A percentile compares a stretch with the other conserved stretches of the same genome.
Evolutionary conservation across 2,888 invertebrate genomes (phyloP).

Genomic region (Allygus modestus): DNA sequence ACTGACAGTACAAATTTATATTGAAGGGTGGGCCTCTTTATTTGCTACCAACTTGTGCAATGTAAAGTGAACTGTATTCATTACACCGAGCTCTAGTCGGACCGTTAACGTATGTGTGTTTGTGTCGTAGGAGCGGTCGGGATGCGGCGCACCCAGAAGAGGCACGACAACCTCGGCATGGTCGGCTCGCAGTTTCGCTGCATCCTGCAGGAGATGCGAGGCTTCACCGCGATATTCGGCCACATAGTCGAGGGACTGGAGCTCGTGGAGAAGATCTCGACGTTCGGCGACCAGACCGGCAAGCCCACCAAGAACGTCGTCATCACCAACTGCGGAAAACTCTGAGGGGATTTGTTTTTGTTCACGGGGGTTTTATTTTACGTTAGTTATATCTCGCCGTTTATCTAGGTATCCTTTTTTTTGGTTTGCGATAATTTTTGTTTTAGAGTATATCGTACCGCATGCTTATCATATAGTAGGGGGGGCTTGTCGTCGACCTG

Average conservation of each 20-base stretch:
- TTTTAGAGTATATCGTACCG: background rate
- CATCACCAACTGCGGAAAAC: slow-evolving; percentile 86
- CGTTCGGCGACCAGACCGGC: slow-evolving; percentile 86
- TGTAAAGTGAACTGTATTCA: too few species aligned
- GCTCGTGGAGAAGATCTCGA: slow-evolving; percentile 87
- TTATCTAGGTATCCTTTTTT: background rate
- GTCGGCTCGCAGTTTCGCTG: slow-evolving; percentile 92
- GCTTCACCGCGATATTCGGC: slow-evolving; percentile 90
- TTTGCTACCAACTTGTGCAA: too few species aligned
- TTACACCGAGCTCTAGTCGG: too few species aligned
- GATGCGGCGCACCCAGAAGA: slow-evolving; percentile 88
- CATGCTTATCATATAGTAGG: slow-evolving; percentile 33
- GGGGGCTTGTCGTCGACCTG: background rate
- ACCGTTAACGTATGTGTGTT: too few species aligned
- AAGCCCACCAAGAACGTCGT: slow-evolving; percentile 86
- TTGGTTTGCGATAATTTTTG: slow-evolving; percentile 26
- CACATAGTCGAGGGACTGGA: slow-evolving; percentile 89
- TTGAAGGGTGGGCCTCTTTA: too few species aligned
- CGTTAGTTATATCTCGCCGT: slow-evolving; percentile 24
- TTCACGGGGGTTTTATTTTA: slow-evolving; percentile 25
- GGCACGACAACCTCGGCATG: slow-evolving; percentile 87
- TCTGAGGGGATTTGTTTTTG: slow-evolving; percentile 75
- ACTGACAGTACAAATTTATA: too few species aligned
- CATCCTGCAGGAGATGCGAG: slow-evolving; percentile 88
- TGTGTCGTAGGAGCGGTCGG: slow-evolving; percentile 81